Conservation (phyloP, 1,140 invertebrate species). For the Gryon sp. region DNA sequence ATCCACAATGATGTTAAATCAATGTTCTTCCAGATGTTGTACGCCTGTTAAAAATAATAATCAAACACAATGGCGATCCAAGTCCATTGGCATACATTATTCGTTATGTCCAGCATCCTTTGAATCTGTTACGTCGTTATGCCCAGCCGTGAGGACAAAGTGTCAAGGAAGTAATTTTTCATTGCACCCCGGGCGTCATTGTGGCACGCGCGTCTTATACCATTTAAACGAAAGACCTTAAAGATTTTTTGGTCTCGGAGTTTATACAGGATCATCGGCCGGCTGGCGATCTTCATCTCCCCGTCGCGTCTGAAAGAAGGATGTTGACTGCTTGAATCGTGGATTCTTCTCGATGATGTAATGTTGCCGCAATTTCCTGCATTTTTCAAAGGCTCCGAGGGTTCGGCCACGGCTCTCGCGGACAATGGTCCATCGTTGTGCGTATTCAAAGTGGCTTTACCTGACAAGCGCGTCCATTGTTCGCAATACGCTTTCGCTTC, state of each 20-base stretch:
- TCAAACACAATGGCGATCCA: slow-evolving; percentile 5
- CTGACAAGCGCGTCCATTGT: slow-evolving; percentile 63
- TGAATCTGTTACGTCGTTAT: too few relatives aligned
- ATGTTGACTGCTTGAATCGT: slow-evolving; percentile 52
- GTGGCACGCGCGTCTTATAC: slow-evolving; percentile 49
- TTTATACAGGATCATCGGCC: slow-evolving; percentile 10
- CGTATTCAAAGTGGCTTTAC: slow-evolving; percentile 72
- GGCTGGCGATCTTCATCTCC: slow-evolving; percentile 22
- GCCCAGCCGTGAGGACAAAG: too few relatives aligned
- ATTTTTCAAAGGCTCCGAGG: slow-evolving; percentile 44
- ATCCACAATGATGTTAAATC: too few relatives aligned
- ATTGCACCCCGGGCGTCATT: slow-evolving; percentile 15
- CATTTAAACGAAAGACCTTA: too few relatives aligned
- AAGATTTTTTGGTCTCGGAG: background rate
- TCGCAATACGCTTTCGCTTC: slow-evolving; percentile 49
- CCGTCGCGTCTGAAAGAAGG: slow-evolving; percentile 19
- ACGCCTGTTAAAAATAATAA: slow-evolving; percentile 20
- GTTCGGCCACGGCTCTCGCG: slow-evolving; percentile 30
- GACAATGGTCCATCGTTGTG: slow-evolving; percentile 69
- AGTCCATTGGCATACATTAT: background rate
- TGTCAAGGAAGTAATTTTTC: slow-evolving; percentile 57
- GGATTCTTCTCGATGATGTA: slow-evolving; percentile 54
- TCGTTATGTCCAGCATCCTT: too few relatives aligned
- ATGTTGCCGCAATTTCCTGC: slow-evolving; percentile 64
- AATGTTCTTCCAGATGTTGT: slow-evolving; percentile 23